Conservation (phyloP, 2,113 vertebrate genomes). For the Okapia johnstoni region DNA sequence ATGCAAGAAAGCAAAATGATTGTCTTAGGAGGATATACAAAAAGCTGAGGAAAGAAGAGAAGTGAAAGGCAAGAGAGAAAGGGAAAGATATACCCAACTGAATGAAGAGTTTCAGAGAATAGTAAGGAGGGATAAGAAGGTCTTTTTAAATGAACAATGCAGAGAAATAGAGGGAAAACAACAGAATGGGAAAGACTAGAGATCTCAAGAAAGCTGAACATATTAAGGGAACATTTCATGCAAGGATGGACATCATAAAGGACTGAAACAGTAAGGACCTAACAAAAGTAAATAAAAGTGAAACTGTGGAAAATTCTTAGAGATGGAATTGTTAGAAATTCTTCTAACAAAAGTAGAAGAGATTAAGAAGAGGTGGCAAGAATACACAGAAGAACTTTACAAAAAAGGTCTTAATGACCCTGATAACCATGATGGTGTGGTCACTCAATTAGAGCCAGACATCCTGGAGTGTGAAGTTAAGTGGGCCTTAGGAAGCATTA, state of each 20-base stretch:
- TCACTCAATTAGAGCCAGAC: neutral
- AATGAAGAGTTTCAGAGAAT: neutral
- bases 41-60: neutral
- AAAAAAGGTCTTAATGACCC: neutral
- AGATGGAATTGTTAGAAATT: neutral
- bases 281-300: neutral
- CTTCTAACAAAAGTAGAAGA: neutral
- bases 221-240: neutral
- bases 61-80: neutral
- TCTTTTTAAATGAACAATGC: neutral
- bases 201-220: neutral
- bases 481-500: neutral
- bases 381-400: neutral
- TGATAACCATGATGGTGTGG: neutral
- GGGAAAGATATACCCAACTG: neutral
- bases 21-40: neutral
- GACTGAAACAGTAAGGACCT: neutral
- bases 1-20: neutral
- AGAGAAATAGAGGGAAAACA: neutral
- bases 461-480: neutral
- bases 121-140: neutral
- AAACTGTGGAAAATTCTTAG: neutral
- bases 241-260: neutral
- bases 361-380: neutral
- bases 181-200: neutral